Base-by-base conservation (phyloP, 2,888 invertebrate species). In the Isotomurus palustris region DNA sequence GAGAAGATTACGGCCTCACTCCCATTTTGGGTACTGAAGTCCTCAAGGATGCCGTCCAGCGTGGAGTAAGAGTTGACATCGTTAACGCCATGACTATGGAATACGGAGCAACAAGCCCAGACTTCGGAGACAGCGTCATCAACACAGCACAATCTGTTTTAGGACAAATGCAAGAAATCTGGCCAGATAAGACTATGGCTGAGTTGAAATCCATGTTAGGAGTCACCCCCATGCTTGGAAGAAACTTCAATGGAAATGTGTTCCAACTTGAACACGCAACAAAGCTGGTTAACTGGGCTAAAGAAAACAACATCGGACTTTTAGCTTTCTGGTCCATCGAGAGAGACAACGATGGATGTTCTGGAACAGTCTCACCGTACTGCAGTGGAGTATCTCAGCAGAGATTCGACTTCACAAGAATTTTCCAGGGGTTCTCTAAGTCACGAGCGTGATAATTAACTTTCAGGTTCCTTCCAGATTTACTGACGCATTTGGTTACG, bases 1-100 rank as follows among this genome's bases (percentile, higher is more conserved):
- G 67, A 2, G 69, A 69, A 32, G 69, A 69, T 44, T 69, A 66
- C 25, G 69, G 69, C 2, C 51, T 69, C n/a, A 69, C 64, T 1
- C 59, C 64, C 22, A 43, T 55, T 14, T 50, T 69, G 6, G 69
- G 69, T 24, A 58, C 59, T 2, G 66, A 66, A 19, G 47, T 69
- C 1, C 54, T 69, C 14, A 49, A 43, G 19, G 60, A 57, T 47
- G 67, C 67, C 2, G 64, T 63, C 32, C 27, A 36, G 38, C 64
- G 63, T 24, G 67, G 67, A 10, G 67, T 69, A 24, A 56, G 66
- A 10, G 69, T 69, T 10, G 67, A 69, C 45, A 62, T 60, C 27
- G 44, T 50, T 19, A 24, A 27, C 32, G 50, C 52, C 14, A 63
- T 61, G 65, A 59, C 59, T 24, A 58, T 58, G n/a, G 57, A 61